Evolutionary conservation across 2,797 vertebrate genomes (phyloP).

Genomic region (Smutsia gigantea): DNA sequence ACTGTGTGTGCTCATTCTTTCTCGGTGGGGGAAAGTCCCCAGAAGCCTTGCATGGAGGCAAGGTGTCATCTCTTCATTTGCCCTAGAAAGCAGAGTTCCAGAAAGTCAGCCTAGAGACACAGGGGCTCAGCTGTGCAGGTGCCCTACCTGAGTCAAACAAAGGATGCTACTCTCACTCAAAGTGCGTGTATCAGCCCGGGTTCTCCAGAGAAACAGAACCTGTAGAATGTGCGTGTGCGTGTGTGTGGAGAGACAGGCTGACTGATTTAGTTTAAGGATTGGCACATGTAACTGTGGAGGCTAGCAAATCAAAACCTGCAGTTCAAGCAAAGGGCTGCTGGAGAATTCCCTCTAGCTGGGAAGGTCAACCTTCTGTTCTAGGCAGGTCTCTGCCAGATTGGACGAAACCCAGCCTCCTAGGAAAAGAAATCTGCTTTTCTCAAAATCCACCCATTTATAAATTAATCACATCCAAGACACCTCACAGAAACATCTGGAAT

Average conservation of each 20-base stretch:
- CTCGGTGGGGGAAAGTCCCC: accelerated
- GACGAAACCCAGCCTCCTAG: background rate
- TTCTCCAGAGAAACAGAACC: background rate
- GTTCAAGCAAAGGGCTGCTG: background rate
- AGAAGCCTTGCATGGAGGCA: background rate
- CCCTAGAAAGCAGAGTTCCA: background rate
- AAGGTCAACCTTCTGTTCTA: background rate
- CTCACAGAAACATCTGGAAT: background rate
- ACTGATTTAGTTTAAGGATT: no score
- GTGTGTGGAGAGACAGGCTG: background rate
- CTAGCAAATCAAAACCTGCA: background rate
- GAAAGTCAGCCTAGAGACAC: background rate
- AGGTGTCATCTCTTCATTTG: background rate
- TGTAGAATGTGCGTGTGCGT: background rate
- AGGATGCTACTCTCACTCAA: background rate
- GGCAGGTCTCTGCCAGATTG: background rate
- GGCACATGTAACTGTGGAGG: background rate
- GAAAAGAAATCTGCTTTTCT: background rate
- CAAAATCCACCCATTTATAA: background rate
- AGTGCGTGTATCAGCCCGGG: background rate
- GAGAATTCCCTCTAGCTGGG: background rate
- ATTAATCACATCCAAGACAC: background rate
- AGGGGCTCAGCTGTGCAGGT: background rate
- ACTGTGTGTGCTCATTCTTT: accelerated
- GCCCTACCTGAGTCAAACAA: no score